phyloP scores from a whole-genome alignment of 2,888 invertebrate species.

The Scaptomyza parva region DNA sequence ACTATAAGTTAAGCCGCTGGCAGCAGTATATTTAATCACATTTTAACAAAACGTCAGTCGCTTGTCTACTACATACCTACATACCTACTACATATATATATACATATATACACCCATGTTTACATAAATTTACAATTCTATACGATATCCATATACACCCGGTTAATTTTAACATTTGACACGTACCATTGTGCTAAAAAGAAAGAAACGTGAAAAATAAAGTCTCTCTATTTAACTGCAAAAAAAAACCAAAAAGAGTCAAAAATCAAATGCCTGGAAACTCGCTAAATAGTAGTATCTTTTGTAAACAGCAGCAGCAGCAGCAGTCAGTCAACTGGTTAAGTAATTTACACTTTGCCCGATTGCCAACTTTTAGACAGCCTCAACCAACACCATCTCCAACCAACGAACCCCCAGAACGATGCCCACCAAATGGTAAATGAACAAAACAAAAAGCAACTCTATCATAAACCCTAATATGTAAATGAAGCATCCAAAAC shows the following conservation, averaged over 20 bases:
- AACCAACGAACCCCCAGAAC: slow-evolving; percentile 34
- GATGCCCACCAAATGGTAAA: slow-evolving; percentile 67
- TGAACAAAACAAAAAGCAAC: slow-evolving; percentile 70
- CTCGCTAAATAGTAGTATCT: slow-evolving; percentile 32
- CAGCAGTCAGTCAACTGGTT: slow-evolving; percentile 18
- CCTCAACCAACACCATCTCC: background rate
- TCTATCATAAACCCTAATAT: slow-evolving; percentile 44
- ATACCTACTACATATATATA: slow-evolving; percentile 26
- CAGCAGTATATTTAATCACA: slow-evolving; percentile 35
- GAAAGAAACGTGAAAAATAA: slow-evolving; percentile 75
- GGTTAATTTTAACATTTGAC: slow-evolving; percentile 60
- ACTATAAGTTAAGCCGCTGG: slow-evolving; percentile 20
- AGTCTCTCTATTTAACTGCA: slow-evolving; percentile 82
- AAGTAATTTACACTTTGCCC: slow-evolving; percentile 14
- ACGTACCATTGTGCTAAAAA: slow-evolving; percentile 65
- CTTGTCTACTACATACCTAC: slow-evolving; percentile 45
- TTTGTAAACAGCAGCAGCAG: slow-evolving; percentile 43
- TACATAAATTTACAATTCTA: slow-evolving; percentile 59
- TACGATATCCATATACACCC: slow-evolving; percentile 62
- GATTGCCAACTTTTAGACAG: slow-evolving; percentile 15
- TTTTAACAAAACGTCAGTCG: slow-evolving; percentile 48
- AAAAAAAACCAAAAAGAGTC: slow-evolving; percentile 45
- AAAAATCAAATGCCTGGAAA: slow-evolving; percentile 33
- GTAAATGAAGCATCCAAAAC: slow-evolving; percentile 63
- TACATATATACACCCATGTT: slow-evolving; percentile 47